phyloP scores from a whole-genome alignment of 1,140 invertebrate genomes.

The Argopecten irradians region DNA sequence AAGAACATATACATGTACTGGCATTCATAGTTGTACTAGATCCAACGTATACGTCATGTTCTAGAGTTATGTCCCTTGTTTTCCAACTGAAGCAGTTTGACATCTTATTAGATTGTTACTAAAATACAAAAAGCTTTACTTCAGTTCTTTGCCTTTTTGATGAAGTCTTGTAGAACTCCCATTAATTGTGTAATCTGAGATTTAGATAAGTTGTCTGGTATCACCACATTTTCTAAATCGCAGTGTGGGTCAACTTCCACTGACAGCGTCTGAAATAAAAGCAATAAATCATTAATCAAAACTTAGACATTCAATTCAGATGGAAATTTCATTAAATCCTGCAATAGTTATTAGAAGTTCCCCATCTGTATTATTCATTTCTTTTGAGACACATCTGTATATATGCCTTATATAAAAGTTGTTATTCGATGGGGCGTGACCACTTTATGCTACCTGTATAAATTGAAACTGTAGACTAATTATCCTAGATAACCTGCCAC shows the following conservation, averaged over 20 bases:
- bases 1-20: no score
- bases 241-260: neutral
- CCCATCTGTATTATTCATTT: no score
- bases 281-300: no score
- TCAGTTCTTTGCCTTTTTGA: neutral
- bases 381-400: no score
- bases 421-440: no score
- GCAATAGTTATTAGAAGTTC: no score
- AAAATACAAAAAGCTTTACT: neutral
- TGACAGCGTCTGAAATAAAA: neutral
- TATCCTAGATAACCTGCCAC: no score
- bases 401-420: no score
- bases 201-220: neutral
- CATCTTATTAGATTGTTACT: neutral
- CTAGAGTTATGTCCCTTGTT: neutral
- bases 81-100: neutral
- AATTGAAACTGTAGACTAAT: no score
- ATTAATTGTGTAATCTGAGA: neutral
- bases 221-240: slow-evolving; percentile 1
- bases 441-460: no score
- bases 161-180: slow-evolving; percentile 7
- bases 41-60: neutral
- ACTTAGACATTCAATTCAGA: no score
- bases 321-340: no score
- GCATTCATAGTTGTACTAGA: neutral